Base-by-base conservation (phyloP, 1,140 invertebrate genomes). In the Eumeta japonica region DNA sequence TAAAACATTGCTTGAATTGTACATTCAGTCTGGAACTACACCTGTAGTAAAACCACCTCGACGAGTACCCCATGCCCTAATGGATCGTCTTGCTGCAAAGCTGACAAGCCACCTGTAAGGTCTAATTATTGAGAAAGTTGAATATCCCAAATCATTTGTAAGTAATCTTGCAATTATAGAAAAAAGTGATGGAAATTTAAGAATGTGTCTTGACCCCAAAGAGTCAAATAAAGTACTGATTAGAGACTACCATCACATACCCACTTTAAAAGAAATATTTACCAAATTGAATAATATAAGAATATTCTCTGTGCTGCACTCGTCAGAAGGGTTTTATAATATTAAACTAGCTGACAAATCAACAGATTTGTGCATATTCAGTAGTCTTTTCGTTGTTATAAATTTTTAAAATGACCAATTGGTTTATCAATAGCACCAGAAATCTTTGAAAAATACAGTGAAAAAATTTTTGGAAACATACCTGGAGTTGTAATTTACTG, bases 401-500 rank as follows among this genome's bases (percentile, higher is more conserved):
- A 30, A 13, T 30, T 30, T 13, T 30, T 30, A 30, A 30, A 12
- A 30, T 37, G 45, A 34, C 49, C 48, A 10, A 52, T 53, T 44
- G 47, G 52, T 28, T 13, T 55, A 4, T 39, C 29, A 13, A 19
- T 33, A 15, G 27, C 45, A 17, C 47, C 50, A 11, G 48, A 55
- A 42, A 35, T 41, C 16, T 55, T 54, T 41, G 32, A 47, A 43
- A 46, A 52, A 46, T 18, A 15, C 17, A 51, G 31, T 18, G 19
- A 18, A 32, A 10, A 39, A 11, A 39, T 32, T 11, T 52, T 63
- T 49, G 42, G 37, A n/a, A 55, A 54, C 19, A 58, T 65, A 20
- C 36, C 40, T 27, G 48, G 53, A 9, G 54, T 60, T 10, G 24
- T 48, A 20, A 31, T 60, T 2, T 59, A 59, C 28, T 62, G 58